Evolutionary conservation across 2,888 invertebrate species (phyloP).

Genomic region (Acrobasis suavella): DNA sequence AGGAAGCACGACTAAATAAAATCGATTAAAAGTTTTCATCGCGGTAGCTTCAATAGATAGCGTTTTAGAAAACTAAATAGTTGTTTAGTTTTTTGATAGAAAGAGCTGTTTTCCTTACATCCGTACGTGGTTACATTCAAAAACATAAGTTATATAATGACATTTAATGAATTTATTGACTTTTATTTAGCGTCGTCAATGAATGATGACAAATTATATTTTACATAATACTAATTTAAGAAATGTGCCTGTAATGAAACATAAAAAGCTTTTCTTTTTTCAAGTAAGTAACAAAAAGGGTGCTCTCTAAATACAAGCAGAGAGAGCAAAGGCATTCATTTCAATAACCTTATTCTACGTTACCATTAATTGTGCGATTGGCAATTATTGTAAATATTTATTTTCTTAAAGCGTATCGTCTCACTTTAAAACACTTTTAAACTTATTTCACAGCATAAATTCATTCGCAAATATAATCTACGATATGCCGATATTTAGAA

Average conservation of each 20-base stretch:
- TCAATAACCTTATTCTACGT: constrained; percentile 38
- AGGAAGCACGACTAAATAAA: too few relatives aligned
- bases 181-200: too few relatives aligned
- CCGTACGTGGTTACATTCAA: too few relatives aligned
- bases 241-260: neutral
- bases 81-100: too few relatives aligned
- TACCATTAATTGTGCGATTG: constrained; percentile 64
- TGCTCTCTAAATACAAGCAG: neutral
- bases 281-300: neutral
- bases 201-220: too few relatives aligned
- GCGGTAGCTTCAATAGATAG: too few relatives aligned
- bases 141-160: too few relatives aligned
- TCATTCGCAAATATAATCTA: constrained; percentile 52
- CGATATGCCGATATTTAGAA: constrained; percentile 62
- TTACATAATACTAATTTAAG: neutral
- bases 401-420: constrained; percentile 59
- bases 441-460: constrained; percentile 42
- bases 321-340: constrained; percentile 23
- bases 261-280: neutral
- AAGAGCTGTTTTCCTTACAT: too few relatives aligned
- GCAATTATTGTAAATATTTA: constrained; percentile 56
- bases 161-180: too few relatives aligned
- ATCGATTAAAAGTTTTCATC: too few relatives aligned
- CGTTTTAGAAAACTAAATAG: too few relatives aligned
- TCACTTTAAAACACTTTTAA: constrained; percentile 52